These are phyloP conservation scores for Macrotus californicus DNA, from an alignment of 2,113 vertebrate species.

Conservation along the genomic window DNA sequence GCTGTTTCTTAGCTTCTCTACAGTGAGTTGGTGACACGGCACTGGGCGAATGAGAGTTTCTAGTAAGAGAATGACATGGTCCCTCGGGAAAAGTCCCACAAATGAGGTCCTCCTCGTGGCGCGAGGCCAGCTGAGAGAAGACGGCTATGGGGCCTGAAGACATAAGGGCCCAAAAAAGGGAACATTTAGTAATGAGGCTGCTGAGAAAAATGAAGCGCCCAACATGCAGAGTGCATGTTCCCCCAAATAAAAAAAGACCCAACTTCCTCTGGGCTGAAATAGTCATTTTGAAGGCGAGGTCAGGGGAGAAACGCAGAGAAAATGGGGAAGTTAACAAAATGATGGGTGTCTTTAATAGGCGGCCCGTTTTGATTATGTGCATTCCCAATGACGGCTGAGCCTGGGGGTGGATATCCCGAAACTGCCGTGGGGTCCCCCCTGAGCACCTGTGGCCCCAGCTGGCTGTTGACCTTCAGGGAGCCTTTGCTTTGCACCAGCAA, in stretches of 20 bases:
- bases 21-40: not conserved
- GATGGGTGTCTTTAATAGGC: not conserved
- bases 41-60: not conserved
- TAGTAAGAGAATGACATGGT: not conserved
- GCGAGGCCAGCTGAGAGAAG: not conserved
- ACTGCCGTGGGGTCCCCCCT: not conserved
- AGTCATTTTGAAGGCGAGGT: not conserved
- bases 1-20: not conserved
- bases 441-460: not conserved
- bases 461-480: too few species aligned
- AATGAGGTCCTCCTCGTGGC: not conserved
- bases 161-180: not conserved
- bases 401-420: too few species aligned
- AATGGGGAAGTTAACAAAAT: not conserved
- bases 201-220: not conserved
- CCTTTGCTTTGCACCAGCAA: not conserved
- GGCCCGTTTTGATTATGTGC: too few species aligned
- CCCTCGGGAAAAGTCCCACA: not conserved
- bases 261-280: not conserved
- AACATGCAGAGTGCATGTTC: not conserved
- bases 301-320: not conserved
- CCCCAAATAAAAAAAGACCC: not conserved
- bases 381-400: not conserved
- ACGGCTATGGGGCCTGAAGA: accelerated
- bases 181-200: not conserved